Evolutionary conservation across 37 sponge, comb jelly and placozoan species (phyloP), one percentile per base, ranked within the genome.

Genomic region (Oopsacas minuta): DNA sequence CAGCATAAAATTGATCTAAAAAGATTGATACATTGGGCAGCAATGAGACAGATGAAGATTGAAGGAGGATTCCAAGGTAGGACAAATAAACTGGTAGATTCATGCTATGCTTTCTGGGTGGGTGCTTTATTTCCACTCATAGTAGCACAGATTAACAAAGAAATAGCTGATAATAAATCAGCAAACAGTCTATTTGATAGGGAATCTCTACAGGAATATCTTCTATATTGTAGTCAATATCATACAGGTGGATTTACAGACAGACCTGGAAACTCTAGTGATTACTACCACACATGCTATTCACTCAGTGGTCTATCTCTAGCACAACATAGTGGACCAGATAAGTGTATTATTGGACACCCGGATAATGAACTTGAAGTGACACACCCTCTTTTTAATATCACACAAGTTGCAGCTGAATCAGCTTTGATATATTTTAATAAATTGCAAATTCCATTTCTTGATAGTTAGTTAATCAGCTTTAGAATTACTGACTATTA

Each of bases 21-120:
- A 37, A 7, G 52, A 17, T 30, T 83, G 3, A 38, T 87, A 88
- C 85, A 91, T 25, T 97, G 99, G 99, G 87, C 92, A 23, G 82
- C 53, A 20, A 85, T 83, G 52, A 89, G 91, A 36, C 99, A 97
- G 82, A 97, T 97, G 99, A 84, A 81, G 37, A 52, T 91, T 51
- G 99, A 97, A 81, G 99, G 99, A 37, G 99, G 99, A 35, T 97
- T 97, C 61, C 99, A 97, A 88, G 97, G 97, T 15, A 85, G 97
- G 23, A 96, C 94, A 34, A 96, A 96, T 75, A 96, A 97, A 39
- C 84, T 97, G 37, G 99, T 97, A 15, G 99, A 97, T 92, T 93
- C 95, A 25, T 97, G 99, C 52, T 97, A 97, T 83, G 94, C 99
- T 36, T 97, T 97, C 87, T 97, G 99, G 99, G 89, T 89, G 39